Percentiles rank a stretch among this genome's conserved stretches.
Evolutionary conservation across 1,140 invertebrate genomes (phyloP).

Genomic region (Liolophura sinensis): DNA sequence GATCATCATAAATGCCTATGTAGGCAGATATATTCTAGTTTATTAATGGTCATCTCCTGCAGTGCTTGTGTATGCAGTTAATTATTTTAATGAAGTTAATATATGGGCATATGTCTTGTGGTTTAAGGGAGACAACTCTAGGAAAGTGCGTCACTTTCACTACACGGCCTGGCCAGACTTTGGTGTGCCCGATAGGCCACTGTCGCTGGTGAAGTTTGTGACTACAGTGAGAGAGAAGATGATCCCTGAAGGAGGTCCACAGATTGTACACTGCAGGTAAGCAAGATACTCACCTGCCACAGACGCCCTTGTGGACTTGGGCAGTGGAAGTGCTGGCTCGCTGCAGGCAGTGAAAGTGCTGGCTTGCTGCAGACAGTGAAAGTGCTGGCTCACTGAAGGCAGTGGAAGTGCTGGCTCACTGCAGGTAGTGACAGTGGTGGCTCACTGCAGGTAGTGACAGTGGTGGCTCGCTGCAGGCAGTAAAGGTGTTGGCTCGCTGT

Average conservation of each 20-base stretch:
- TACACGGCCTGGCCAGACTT: constrained; percentile 99
- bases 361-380: no score
- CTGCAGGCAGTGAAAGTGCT: no score
- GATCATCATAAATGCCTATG: no score
- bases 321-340: no score
- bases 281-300: no score
- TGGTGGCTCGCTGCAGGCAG: no score
- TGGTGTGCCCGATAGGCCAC: constrained; percentile 95
- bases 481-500: no score
- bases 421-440: no score
- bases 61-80: background rate
- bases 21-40: background rate
- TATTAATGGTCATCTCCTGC: background rate
- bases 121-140: constrained; percentile 66
- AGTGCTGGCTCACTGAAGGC: no score
- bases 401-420: no score
- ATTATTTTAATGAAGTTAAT: background rate
- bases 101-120: background rate
- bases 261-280: constrained; percentile 89
- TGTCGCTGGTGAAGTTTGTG: constrained; percentile 94
- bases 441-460: no score
- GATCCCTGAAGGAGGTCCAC: constrained; percentile 82
- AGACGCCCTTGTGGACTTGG: no score
- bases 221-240: constrained; percentile 80
- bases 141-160: constrained; percentile 94